These are phyloP conservation scores for Archegozetes longisetosus DNA, from an alignment of 1,140 invertebrate species.

Conservation along the genomic window DNA sequence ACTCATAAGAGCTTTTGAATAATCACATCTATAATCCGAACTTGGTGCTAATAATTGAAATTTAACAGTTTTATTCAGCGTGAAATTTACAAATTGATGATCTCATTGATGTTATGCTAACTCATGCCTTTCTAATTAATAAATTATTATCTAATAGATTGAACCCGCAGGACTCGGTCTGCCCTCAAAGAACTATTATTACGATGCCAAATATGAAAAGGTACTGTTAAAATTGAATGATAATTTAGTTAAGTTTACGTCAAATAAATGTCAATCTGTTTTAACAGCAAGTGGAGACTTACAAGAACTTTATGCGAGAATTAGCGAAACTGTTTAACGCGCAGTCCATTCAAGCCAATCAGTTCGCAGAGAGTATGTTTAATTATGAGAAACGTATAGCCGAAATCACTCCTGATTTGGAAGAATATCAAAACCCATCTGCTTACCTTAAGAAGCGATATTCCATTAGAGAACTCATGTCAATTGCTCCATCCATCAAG, in stretches of 20 bases:
- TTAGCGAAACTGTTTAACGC: slow-evolving; percentile 9
- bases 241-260: neutral
- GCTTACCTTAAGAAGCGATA: slow-evolving; percentile 12
- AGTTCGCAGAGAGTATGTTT: slow-evolving; percentile 37
- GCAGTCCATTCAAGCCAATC: slow-evolving; percentile 6
- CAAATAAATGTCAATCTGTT: neutral
- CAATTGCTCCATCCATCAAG: slow-evolving; percentile 32
- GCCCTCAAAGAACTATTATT: slow-evolving; percentile 9
- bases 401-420: slow-evolving; percentile 33
- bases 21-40: too few species aligned
- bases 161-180: slow-evolving; percentile 10
- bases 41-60: too few species aligned
- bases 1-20: too few species aligned
- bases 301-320: slow-evolving; percentile 14
- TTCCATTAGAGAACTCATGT: slow-evolving; percentile 1
- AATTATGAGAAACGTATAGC: slow-evolving; percentile 42
- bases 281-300: slow-evolving; percentile 10
- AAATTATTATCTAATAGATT: neutral
- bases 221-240: neutral
- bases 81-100: too few species aligned
- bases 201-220: slow-evolving; percentile 6
- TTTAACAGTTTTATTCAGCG: too few species aligned
- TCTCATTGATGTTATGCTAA: neutral
- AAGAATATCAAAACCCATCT: slow-evolving; percentile 21
- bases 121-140: neutral